Percentiles rank a stretch among this genome's conserved stretches.
Conservation (phyloP, 2,888 invertebrate species). For the Ormyrus nitidulus region DNA sequence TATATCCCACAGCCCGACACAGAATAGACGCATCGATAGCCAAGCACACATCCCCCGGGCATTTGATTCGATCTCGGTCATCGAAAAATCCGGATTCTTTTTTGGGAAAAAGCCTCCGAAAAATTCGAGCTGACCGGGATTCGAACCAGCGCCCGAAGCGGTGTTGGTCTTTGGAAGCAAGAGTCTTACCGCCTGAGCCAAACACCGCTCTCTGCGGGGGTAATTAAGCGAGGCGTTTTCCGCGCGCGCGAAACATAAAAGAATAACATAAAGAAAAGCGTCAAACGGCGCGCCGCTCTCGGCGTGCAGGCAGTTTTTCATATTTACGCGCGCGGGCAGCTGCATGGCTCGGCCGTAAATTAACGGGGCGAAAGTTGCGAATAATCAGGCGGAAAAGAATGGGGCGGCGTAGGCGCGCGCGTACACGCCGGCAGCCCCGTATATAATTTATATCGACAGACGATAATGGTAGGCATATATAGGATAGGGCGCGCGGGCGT, state of each 20-base stretch:
- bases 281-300: background rate
- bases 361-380: background rate
- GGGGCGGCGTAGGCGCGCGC: background rate
- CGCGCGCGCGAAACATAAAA: background rate
- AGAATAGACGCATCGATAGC: no score
- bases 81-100: no score
- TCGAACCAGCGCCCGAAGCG: no score
- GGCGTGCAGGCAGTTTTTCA: background rate
- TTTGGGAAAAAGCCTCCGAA: no score
- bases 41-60: no score
- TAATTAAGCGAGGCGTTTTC: background rate
- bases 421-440: background rate
- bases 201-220: no score
- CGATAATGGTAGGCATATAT: conserved; percentile 40
- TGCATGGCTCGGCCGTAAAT: background rate
- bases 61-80: no score
- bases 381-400: background rate
- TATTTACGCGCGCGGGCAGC: background rate
- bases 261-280: background rate
- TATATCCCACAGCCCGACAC: no score
- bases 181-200: no score
- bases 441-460: conserved; percentile 50
- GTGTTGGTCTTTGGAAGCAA: no score
- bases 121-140: no score
- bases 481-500: conserved; percentile 60